Percentiles rank a stretch among this genome's conserved stretches.
These are phyloP conservation scores for Periphyllus acericola DNA, from an alignment of 2,888 invertebrate genomes.

Conservation along the genomic window DNA sequence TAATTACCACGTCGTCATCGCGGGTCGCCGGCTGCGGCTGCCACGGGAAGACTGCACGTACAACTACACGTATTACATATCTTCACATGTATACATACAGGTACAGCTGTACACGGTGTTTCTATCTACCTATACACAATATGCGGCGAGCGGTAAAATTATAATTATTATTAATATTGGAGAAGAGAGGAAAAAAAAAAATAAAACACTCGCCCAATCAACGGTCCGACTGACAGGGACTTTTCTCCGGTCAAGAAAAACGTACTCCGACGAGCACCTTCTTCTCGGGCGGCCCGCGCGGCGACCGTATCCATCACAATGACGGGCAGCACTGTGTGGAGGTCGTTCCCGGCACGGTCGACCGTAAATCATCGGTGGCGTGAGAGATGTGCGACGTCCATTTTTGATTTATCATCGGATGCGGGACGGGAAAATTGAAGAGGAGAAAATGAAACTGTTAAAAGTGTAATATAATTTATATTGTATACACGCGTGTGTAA, in stretches of 20 bases:
- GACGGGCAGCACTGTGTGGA: constrained; percentile 36
- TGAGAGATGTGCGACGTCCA: constrained; percentile 59
- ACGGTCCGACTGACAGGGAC: constrained; percentile 4
- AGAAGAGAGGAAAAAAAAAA: neutral
- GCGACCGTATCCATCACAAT: constrained; percentile 48
- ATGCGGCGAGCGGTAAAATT: constrained; percentile 7
- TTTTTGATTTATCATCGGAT: constrained; percentile 57
- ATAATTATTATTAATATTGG: constrained; percentile 23
- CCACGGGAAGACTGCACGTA: neutral
- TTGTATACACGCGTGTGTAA: neutral
- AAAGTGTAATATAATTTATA: neutral
- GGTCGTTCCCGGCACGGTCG: constrained; percentile 54
- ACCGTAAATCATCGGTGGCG: constrained; percentile 58
- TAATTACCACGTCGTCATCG: constrained; percentile 36
- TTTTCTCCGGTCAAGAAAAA: constrained; percentile 12
- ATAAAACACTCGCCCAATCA: constrained; percentile 3
- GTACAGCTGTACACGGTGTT: neutral
- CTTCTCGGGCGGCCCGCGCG: constrained; percentile 13
- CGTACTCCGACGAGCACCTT: neutral
- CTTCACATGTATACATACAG: neutral
- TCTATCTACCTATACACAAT: neutral
- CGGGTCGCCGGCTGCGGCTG: neutral
- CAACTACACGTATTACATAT: neutral
- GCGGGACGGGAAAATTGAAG: constrained; percentile 56
- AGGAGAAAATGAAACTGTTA: constrained; percentile 55